A percentile compares a stretch with the other conserved stretches of the same genome.
Conservation (phyloP, 2,113 vertebrate genomes). For the Gymnocephalus cernua region DNA sequence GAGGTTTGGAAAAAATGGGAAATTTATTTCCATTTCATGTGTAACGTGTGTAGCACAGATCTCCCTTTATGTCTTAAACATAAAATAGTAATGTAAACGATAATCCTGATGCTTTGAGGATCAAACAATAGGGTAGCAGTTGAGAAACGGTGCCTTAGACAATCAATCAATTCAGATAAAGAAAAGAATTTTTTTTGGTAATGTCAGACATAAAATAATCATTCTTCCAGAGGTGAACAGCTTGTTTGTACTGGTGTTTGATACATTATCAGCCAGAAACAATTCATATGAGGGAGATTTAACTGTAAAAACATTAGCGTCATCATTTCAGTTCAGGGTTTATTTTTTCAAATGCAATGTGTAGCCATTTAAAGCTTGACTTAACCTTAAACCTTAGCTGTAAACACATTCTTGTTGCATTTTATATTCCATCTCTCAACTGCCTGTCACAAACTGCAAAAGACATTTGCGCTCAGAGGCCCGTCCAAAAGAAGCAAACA, state of each 20-base stretch:
- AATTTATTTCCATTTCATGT: background rate
- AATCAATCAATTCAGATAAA: background rate
- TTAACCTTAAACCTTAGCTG: background rate
- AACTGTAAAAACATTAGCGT: slow-evolving; percentile 12
- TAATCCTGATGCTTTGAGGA: background rate
- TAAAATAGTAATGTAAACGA: background rate
- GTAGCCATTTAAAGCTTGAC: background rate
- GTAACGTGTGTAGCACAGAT: background rate
- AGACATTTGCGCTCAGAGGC: slow-evolving; percentile 4
- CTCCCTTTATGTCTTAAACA: background rate
- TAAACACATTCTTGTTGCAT: background rate
- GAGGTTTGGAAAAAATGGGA: background rate
- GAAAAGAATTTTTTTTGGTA: background rate
- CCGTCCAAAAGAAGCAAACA: slow-evolving; percentile 35
- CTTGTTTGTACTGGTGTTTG: slow-evolving; percentile 20
- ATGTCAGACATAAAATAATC: background rate
- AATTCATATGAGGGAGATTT: background rate
- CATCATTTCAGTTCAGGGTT: background rate
- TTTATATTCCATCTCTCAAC: slow-evolving; percentile 14
- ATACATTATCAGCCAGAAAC: background rate
- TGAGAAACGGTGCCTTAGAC: background rate
- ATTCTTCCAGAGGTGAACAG: background rate
- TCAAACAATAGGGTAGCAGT: background rate
- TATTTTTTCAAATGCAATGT: slow-evolving; percentile 3
- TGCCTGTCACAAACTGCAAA: background rate